Percentiles rank a stretch among this genome's conserved stretches.
Evolutionary conservation across 2,888 invertebrate species (phyloP).

Genomic region (Hanleya hanleyi): DNA sequence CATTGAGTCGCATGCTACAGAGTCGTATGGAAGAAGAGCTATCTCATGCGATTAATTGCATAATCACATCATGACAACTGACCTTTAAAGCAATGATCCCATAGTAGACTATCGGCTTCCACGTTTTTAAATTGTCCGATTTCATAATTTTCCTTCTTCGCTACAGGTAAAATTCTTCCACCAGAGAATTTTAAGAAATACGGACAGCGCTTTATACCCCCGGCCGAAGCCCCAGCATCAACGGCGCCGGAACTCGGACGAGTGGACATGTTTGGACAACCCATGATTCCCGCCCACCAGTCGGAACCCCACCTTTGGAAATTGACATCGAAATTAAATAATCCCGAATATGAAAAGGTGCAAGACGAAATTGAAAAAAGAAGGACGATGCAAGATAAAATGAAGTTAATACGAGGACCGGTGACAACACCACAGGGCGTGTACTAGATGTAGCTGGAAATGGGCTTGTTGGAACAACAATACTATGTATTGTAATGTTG

Average conservation of each 20-base stretch:
- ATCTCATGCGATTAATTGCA: no score
- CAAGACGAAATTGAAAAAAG: slow-evolving; percentile 52
- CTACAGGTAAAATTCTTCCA: slow-evolving; percentile 68
- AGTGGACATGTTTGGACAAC: slow-evolving; percentile 65
- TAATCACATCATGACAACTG: no score
- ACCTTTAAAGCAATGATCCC: no score
- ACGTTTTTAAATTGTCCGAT: no score
- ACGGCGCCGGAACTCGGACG: slow-evolving; percentile 29
- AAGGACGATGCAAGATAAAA: neutral
- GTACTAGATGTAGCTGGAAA: no score
- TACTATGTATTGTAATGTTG: no score
- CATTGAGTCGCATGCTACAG: no score
- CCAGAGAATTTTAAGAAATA: slow-evolving; percentile 69
- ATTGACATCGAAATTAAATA: slow-evolving; percentile 65
- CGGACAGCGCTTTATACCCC: slow-evolving; percentile 58
- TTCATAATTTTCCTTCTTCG: slow-evolving; percentile 5
- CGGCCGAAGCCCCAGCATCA: slow-evolving; percentile 41
- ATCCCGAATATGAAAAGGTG: slow-evolving; percentile 63
- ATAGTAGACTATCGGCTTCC: no score
- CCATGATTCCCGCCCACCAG: slow-evolving; percentile 50
- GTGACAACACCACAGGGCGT: neutral
- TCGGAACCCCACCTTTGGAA: slow-evolving; percentile 66
- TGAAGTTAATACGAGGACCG: neutral
- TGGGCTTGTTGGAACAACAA: no score
- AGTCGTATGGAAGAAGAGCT: no score